Evolutionary conservation across 1,140 invertebrate species (phyloP).

Genomic region (Zaprionus taronus): DNA sequence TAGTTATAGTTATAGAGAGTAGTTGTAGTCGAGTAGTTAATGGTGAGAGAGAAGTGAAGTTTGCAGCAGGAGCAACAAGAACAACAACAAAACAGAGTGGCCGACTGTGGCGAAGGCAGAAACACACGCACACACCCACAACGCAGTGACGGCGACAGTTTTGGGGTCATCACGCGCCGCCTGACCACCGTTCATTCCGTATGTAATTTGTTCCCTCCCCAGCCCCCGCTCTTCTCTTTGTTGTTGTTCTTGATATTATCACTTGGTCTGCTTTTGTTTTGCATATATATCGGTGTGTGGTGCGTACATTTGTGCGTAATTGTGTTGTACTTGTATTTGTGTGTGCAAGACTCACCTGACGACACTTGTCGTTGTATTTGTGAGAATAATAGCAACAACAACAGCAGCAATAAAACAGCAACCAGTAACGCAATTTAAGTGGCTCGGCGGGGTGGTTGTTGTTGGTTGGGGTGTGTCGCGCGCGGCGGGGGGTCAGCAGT

Average conservation of each 20-base stretch:
- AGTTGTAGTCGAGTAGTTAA: conserved; percentile 17
- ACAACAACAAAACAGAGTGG: conserved; percentile 2
- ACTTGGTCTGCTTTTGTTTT: conserved; percentile 3
- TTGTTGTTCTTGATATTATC: conserved; percentile 27
- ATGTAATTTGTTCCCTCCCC: not conserved
- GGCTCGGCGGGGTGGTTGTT: conserved; percentile 37
- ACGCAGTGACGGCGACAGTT: conserved; percentile 1
- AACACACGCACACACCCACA: not conserved
- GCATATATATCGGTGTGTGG: conserved; percentile 12
- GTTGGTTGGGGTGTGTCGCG: conserved; percentile 10
- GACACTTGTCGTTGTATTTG: conserved; percentile 51
- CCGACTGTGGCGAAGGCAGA: not conserved
- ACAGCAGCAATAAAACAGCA: conserved; percentile 22
- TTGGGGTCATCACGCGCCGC: conserved; percentile 29
- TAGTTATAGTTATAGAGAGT: conserved; percentile 30
- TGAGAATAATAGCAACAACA: conserved; percentile 33
- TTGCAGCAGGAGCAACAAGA: not conserved
- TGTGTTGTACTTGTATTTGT: conserved; percentile 32
- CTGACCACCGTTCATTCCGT: conserved; percentile 6
- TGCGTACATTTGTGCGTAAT: conserved; percentile 14
- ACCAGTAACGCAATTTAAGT: conserved; percentile 37
- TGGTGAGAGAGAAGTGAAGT: not conserved
- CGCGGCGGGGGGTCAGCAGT: conserved; percentile 33
- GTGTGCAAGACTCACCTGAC: conserved; percentile 72
- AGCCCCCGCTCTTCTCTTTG: not conserved